Percentiles rank a stretch among this genome's conserved stretches.
Conservation (phyloP, 23 tunicate species). For the Styela clava region DNA sequence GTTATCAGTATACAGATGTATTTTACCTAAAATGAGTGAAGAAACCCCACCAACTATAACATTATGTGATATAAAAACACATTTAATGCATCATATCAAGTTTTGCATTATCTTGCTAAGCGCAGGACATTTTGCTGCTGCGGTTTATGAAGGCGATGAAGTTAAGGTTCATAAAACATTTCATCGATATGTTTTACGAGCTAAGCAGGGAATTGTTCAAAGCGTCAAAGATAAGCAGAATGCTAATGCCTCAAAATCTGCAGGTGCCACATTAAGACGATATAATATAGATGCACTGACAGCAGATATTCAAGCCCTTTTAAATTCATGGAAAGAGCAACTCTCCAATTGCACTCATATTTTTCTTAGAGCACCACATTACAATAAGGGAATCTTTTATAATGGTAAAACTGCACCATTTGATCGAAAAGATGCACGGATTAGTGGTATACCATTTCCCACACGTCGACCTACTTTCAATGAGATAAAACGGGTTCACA, state of each 20-base stretch:
- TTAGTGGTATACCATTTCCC: slow-evolving; percentile 68
- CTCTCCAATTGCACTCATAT: slow-evolving; percentile 49
- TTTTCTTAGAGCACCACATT: slow-evolving; percentile 71
- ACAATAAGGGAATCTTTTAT: slow-evolving; percentile 62
- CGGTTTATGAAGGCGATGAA: slow-evolving; percentile 51
- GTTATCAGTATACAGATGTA: slow-evolving; percentile 49
- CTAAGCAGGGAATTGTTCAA: slow-evolving; percentile 91
- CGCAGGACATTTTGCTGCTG: slow-evolving; percentile 91
- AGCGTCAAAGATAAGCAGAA: slow-evolving; percentile 50
- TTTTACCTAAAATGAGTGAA: not conserved
- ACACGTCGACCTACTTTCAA: slow-evolving; percentile 79
- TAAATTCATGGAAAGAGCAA: slow-evolving; percentile 75
- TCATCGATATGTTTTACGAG: slow-evolving; percentile 85
- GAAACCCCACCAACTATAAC: not conserved
- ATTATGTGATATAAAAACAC: not conserved
- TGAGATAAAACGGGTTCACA: slow-evolving; percentile 72
- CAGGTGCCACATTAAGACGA: slow-evolving; percentile 77
- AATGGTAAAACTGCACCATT: slow-evolving; percentile 71
- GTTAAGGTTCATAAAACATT: slow-evolving; percentile 70
- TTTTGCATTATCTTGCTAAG: slow-evolving; percentile 45
- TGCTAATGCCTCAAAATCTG: slow-evolving; percentile 51
- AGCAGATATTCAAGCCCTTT: slow-evolving; percentile 36
- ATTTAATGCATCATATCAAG: not conserved
- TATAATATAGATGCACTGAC: slow-evolving; percentile 68
- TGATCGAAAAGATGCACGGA: slow-evolving; percentile 49